Conservation (phyloP, 2,113 vertebrate genomes). For the Chelonoidis abingdonii region DNA sequence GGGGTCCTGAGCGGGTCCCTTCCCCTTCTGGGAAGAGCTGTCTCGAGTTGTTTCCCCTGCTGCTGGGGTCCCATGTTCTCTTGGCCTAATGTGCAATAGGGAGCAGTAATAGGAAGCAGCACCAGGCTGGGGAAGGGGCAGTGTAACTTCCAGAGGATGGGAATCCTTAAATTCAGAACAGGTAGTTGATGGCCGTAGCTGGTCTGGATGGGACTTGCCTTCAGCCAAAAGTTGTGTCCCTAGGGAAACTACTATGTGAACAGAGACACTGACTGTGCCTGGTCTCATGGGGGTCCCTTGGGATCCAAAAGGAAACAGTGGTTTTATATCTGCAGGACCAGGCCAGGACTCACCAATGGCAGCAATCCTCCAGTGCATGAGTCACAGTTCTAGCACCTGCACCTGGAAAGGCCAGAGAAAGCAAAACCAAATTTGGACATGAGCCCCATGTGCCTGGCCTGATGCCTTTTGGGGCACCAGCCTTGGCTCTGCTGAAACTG, state of each 20-base stretch:
- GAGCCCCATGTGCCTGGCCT: fast-evolving
- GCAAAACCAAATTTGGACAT: fast-evolving
- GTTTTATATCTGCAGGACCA: neutral
- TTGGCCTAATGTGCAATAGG: fast-evolving
- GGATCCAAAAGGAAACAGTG: neutral
- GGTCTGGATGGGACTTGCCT: neutral
- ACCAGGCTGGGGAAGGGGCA: neutral
- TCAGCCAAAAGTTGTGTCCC: neutral
- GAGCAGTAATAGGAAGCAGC: fast-evolving
- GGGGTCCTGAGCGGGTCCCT: neutral
- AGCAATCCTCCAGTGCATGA: no score
- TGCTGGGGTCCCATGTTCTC: no score
- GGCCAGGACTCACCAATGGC: no score
- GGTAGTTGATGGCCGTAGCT: fast-evolving
- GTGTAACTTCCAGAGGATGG: neutral
- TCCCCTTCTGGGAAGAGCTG: neutral
- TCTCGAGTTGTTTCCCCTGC: neutral
- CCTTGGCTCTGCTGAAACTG: neutral
- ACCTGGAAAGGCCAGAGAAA: neutral
- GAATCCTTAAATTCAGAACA: fast-evolving
- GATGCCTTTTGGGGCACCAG: neutral
- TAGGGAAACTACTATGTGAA: neutral
- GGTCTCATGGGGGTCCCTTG: no score
- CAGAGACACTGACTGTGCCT: neutral
- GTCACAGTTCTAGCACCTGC: neutral